Conservation (phyloP, 2,888 invertebrate genomes). For the Cosmopolites sordidus region DNA sequence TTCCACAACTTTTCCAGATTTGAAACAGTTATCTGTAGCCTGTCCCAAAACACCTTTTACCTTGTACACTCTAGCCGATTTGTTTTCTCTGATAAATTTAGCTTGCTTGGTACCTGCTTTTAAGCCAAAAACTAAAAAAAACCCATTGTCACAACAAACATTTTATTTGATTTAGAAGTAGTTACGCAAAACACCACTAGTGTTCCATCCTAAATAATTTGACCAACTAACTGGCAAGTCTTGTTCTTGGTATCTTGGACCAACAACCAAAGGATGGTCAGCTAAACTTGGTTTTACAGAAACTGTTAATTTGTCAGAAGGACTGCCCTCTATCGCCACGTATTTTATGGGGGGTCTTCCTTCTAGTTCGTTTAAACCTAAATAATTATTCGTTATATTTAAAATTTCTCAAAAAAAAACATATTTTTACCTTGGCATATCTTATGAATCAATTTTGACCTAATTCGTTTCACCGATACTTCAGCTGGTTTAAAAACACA, state of each 20-base stretch:
- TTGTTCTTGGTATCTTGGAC: slow-evolving; percentile 65
- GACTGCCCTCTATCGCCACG: slow-evolving; percentile 62
- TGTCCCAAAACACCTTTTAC: slow-evolving; percentile 71
- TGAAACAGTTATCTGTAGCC: slow-evolving; percentile 69
- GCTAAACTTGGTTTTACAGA: slow-evolving; percentile 63
- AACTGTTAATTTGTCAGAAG: slow-evolving; percentile 56
- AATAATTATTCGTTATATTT: not conserved
- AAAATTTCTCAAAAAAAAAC: not conserved
- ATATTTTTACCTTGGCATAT: slow-evolving; percentile 61
- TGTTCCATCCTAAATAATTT: slow-evolving; percentile 58
- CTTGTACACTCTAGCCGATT: slow-evolving; percentile 66
- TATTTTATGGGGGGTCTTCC: slow-evolving; percentile 57
- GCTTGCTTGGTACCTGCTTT: slow-evolving; percentile 61
- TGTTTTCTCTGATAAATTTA: slow-evolving; percentile 55
- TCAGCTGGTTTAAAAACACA: slow-evolving; percentile 76
- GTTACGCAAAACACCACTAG: slow-evolving; percentile 72
- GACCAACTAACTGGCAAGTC: slow-evolving; percentile 64
- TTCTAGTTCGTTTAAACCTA: slow-evolving; percentile 70
- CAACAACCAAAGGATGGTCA: slow-evolving; percentile 70
- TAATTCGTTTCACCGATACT: slow-evolving; percentile 53
- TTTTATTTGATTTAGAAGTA: slow-evolving; percentile 25
- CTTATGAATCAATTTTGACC: slow-evolving; percentile 58
- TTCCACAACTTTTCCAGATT: slow-evolving; percentile 67
- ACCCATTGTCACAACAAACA: not conserved
- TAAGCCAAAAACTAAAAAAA: slow-evolving; percentile 65